Evolutionary conservation across 2,113 vertebrate genomes (phyloP), one percentile per base, ranked within the genome.

Genomic region (Fregetta grallaria): DNA sequence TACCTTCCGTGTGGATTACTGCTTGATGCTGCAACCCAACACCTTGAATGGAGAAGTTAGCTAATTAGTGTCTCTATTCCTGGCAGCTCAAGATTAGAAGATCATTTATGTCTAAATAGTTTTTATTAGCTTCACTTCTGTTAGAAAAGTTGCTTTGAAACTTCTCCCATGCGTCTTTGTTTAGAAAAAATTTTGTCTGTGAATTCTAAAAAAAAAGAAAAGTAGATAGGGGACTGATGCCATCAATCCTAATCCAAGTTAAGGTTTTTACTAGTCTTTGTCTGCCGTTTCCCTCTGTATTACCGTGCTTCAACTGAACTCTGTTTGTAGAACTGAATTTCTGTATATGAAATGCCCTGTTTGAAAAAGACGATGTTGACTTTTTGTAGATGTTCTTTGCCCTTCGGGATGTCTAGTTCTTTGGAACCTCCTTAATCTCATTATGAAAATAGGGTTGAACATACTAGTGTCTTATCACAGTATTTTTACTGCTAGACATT

Each of bases 301-400:
- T 58, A 47, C 56, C 10, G 13, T 7, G 21, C 34, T 56, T 92
- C 55, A 87, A 63, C 19, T 87, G 40, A 59, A 34, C 52, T 58
- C 25, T 29, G 29, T 62, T 59, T 40, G 49, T 59, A 32, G 84
- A 65, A 65, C 23, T 76, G 44, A 29, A 62, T 68, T 90, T 85
- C 62, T 90, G 14, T 62, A 3, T 40, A 4, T 61, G 44, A 85
- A 86, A 44, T 38, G 22, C 9, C 42, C 47, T 40, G 4, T 75
- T 77, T 38, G 63, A 67, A 83, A 94, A 92, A 47, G 25, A 52
- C 0, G 0, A 7, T 21, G 26, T 53, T 0, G 2, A 5, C 16
- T 86, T 67, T 53, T 78, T 50, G 52, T 67, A 56, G 27, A 16
- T 44, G 11, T n/a, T 80, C 36, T 84, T 88, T 86, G 52, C 79